Percentiles rank a stretch among this genome's conserved stretches.
phyloP scores from a whole-genome alignment of 2,797 vertebrate genomes.

The Lycodopsis pacificus region DNA sequence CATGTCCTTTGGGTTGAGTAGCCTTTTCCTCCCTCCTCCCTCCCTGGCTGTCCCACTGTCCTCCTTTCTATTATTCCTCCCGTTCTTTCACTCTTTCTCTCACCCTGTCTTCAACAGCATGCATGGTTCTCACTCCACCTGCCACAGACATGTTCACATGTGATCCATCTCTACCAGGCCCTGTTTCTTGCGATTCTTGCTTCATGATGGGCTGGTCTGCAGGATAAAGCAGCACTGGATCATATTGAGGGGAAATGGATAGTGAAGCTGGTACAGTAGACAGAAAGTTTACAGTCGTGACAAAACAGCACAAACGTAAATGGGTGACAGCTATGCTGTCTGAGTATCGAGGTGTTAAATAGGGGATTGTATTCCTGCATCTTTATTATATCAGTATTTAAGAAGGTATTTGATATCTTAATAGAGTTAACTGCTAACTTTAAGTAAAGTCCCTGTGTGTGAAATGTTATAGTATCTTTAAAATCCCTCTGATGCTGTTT shows the following conservation, averaged over 20 bases:
- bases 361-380: neutral
- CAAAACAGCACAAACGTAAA: neutral
- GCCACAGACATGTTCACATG: conserved; percentile 82
- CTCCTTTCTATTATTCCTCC: conserved; percentile 41
- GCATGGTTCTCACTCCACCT: conserved; percentile 62
- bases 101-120: conserved; percentile 68
- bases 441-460: neutral
- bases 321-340: neutral
- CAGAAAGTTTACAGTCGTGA: neutral
- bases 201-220: conserved; percentile 24
- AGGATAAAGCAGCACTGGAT: conserved; percentile 53
- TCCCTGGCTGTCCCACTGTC: conserved; percentile 15
- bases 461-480: neutral
- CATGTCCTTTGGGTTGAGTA: conserved; percentile 87
- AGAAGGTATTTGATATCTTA: neutral
- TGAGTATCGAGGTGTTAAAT: neutral
- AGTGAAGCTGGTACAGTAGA: neutral
- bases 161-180: conserved; percentile 85
- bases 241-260: conserved; percentile 25
- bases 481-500: neutral
- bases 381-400: neutral
- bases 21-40: conserved; percentile 81
- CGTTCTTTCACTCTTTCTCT: conserved; percentile 71
- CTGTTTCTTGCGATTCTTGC: neutral
- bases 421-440: too few relatives aligned